Conservation (phyloP, 2,888 invertebrate genomes). For the Caenorhabditis sp. region DNA sequence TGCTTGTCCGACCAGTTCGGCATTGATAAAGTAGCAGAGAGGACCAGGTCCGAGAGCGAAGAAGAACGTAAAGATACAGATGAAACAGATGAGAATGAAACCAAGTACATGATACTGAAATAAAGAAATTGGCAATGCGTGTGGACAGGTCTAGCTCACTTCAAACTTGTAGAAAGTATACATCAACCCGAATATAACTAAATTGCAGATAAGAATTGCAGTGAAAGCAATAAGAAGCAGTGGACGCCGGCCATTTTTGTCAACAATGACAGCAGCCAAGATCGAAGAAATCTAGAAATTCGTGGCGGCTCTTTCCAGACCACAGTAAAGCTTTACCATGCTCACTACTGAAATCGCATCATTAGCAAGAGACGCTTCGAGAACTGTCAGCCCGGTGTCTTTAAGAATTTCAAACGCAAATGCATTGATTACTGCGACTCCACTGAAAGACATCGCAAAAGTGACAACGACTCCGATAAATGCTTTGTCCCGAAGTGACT, state of each 20-base stretch:
- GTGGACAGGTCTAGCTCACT: conserved; percentile 27
- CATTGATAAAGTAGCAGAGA: conserved; percentile 72
- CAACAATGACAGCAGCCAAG: conserved; percentile 67
- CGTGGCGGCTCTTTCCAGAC: background rate
- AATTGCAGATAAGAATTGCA: conserved; percentile 61
- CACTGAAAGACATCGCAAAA: conserved; percentile 73
- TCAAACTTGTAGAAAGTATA: conserved; percentile 60
- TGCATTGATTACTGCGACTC: conserved; percentile 74
- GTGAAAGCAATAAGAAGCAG: conserved; percentile 64
- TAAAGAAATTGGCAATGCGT: background rate
- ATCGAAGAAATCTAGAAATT: conserved; percentile 63
- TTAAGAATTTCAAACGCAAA: conserved; percentile 74
- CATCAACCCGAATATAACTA: conserved; percentile 63
- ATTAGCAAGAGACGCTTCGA: conserved; percentile 71
- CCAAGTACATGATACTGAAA: conserved; percentile 66
- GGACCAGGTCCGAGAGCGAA: conserved; percentile 75
- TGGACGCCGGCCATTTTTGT: conserved; percentile 72
- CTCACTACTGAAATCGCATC: conserved; percentile 69
- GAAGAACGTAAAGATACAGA: conserved; percentile 70
- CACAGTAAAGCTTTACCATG: conserved; percentile 55
- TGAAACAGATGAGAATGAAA: conserved; percentile 65
- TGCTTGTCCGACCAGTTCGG: conserved; percentile 71
- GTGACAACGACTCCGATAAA: conserved; percentile 64
- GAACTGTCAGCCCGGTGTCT: conserved; percentile 63
- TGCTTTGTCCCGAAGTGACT: conserved; percentile 57